phyloP scores from a whole-genome alignment of 2,113 vertebrate species.

The human (Homo sapiens) region GRCh38 chr18:72900501-72901000 shows the following conservation, averaged over 20 bases:
- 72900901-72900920: accelerated
- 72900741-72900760: background rate
- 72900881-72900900: background rate
- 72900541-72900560: background rate
- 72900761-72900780: background rate
- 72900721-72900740: background rate
- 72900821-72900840: background rate
- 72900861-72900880: accelerated
- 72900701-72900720: background rate
- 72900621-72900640: background rate
- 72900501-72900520: background rate
- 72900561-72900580: accelerated
- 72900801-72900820: background rate
- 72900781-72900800: background rate
- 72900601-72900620: background rate
- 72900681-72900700: background rate
- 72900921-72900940: accelerated
- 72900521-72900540: background rate
- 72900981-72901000: accelerated
- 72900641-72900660: accelerated
- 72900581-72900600: background rate
- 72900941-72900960: background rate
- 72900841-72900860: accelerated
- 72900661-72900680: background rate
- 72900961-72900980: accelerated